Conservation (phyloP, 2,888 invertebrate genomes). For the Argyresthia goedartella region DNA sequence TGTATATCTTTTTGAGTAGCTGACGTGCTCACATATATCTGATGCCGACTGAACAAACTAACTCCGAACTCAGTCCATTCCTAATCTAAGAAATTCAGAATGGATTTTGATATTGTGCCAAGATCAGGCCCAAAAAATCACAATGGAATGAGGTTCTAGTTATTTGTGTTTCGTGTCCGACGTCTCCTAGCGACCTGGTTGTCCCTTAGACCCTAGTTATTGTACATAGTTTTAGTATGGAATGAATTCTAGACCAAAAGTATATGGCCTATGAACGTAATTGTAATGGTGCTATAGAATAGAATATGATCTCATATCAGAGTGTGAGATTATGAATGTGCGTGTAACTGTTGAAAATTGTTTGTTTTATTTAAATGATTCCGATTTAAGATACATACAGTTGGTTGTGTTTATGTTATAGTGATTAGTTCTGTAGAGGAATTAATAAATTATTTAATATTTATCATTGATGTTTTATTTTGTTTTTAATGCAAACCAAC, state of each 20-base stretch:
- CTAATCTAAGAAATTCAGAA: no score
- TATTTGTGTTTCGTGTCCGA: no score
- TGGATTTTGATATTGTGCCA: no score
- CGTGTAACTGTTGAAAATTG: slow-evolving; percentile 29
- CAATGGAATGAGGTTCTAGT: no score
- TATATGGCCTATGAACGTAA: slow-evolving; percentile 64
- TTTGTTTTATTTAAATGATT: slow-evolving; percentile 28
- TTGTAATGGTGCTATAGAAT: slow-evolving; percentile 66
- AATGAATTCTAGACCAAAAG: slow-evolving; percentile 56
- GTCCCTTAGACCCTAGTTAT: no score
- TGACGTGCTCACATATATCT: no score
- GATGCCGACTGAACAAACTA: no score
- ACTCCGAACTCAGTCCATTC: no score
- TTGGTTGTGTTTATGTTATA: slow-evolving; percentile 60
- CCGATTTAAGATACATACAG: slow-evolving; percentile 15
- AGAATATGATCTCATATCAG: slow-evolving; percentile 67
- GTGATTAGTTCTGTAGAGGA: slow-evolving; percentile 56
- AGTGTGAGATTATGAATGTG: slow-evolving; percentile 39
- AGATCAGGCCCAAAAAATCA: no score
- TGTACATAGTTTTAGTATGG: slow-evolving; percentile 11
- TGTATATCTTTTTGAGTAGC: no score
- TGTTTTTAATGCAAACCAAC: neutral
- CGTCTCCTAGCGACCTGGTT: no score
- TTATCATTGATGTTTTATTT: slow-evolving; percentile 22
- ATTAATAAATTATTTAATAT: slow-evolving; percentile 44